A percentile compares a stretch with the other conserved stretches of the same genome.
Conservation (phyloP, 1,140 invertebrate genomes). For the Cyrtorhinus lividipennis region DNA sequence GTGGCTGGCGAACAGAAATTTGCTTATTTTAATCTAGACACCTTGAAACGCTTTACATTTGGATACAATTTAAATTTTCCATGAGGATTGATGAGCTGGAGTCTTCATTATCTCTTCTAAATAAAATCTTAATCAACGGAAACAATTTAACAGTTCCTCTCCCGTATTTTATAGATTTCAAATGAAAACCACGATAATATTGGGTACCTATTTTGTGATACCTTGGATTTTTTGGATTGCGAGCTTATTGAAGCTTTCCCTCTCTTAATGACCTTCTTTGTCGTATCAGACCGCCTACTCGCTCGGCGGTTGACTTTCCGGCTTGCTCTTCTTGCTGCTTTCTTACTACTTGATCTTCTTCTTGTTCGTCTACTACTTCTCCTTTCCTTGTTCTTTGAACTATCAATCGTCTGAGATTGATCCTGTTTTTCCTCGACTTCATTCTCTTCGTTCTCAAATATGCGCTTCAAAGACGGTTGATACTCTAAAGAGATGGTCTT, state of each 20-base stretch:
- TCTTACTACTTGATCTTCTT: neutral
- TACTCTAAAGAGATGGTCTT: neutral
- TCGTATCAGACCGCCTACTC: neutral
- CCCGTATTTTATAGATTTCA: neutral
- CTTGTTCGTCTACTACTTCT: constrained; percentile 2
- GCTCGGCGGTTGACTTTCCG: neutral
- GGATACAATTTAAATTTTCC: too few species aligned
- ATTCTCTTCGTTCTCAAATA: neutral
- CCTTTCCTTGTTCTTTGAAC: neutral
- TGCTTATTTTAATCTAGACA: too few species aligned
- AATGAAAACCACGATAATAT: neutral
- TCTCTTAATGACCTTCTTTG: neutral
- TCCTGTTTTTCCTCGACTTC: constrained; percentile 1
- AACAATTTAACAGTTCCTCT: neutral
- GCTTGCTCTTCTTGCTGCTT: constrained; percentile 3
- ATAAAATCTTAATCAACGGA: neutral
- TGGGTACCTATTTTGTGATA: neutral
- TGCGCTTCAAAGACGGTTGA: too few species aligned
- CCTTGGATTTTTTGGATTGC: neutral
- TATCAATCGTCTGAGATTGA: neutral
- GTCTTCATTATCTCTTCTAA: neutral
- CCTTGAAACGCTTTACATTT: too few species aligned
- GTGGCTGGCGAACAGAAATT: too few species aligned
- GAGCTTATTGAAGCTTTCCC: neutral
- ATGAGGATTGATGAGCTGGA: too few species aligned